Conservation (phyloP, 2,888 invertebrate species). For the Odontothrips loti region DNA sequence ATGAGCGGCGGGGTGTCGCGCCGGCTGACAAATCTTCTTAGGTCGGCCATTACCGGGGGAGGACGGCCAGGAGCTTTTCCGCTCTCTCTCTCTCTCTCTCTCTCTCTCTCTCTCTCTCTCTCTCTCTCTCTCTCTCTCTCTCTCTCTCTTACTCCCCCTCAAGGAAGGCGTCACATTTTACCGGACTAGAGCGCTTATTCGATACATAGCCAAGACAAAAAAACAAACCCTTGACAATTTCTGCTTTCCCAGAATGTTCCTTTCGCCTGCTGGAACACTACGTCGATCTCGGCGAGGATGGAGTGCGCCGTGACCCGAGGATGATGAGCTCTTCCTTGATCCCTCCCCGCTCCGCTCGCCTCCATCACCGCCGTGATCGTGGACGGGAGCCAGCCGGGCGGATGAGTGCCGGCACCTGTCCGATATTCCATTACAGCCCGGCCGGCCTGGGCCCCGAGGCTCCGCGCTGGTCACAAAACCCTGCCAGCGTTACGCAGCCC, state of each 20-base stretch:
- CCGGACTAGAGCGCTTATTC: too few relatives aligned
- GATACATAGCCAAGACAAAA: too few relatives aligned
- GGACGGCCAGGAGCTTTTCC: background rate
- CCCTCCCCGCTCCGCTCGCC: background rate
- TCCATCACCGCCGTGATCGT: too few relatives aligned
- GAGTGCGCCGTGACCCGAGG: too few relatives aligned
- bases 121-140: background rate
- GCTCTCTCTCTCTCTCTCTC: background rate
- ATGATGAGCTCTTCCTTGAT: too few relatives aligned
- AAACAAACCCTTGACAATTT: too few relatives aligned
- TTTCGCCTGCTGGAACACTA: too few relatives aligned
- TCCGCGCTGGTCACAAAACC: too few relatives aligned
- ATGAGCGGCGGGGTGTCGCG: background rate
- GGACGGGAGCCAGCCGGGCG: too few relatives aligned
- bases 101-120: background rate
- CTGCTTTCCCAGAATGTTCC: too few relatives aligned
- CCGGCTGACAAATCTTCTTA: background rate
- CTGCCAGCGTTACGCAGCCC: too few relatives aligned
- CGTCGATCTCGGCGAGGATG: too few relatives aligned
- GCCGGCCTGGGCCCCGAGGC: background rate
- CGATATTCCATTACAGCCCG: background rate
- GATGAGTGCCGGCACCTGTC: background rate
- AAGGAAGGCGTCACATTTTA: background rate
- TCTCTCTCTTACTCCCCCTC: background rate
- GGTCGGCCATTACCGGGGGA: background rate